Evolutionary conservation across 2,113 vertebrate genomes (phyloP).

Genomic region (Oreochromis niloticus): DNA sequence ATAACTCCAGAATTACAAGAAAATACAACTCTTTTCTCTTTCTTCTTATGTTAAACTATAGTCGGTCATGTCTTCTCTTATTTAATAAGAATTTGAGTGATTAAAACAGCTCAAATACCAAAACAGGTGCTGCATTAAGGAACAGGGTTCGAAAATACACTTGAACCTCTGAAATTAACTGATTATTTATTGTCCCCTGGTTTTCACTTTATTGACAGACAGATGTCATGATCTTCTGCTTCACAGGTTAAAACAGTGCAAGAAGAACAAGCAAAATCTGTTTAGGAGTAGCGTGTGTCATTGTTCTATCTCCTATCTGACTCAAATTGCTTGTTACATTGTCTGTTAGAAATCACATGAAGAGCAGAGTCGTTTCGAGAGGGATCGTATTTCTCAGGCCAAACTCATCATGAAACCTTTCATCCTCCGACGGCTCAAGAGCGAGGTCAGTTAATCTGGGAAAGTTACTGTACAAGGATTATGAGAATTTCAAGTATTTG

Average conservation of each 20-base stretch:
- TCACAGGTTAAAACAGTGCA: neutral
- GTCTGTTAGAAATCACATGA: slow-evolving; percentile 83
- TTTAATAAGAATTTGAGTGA: neutral
- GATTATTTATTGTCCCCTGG: neutral
- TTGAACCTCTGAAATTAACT: neutral
- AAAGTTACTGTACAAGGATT: neutral
- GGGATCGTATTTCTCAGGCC: slow-evolving; percentile 89
- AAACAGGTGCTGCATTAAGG: neutral
- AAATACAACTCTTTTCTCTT: neutral
- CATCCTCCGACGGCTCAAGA: slow-evolving; percentile 91
- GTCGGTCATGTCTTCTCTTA: neutral
- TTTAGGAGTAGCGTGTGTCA: neutral
- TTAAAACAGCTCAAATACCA: neutral
- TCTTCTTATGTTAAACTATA: neutral
- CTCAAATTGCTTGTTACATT: neutral
- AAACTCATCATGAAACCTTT: slow-evolving; percentile 98
- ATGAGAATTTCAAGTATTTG: neutral
- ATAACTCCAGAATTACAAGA: neutral
- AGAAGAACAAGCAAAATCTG: neutral
- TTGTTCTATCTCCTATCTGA: neutral
- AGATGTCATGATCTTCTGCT: neutral
- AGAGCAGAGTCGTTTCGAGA: slow-evolving; percentile 89
- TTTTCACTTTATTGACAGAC: neutral
- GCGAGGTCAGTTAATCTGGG: slow-evolving; percentile 74
- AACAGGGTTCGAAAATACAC: neutral